phyloP scores from a whole-genome alignment of 1,140 invertebrate genomes.

The Doryteuthis pealeii region DNA sequence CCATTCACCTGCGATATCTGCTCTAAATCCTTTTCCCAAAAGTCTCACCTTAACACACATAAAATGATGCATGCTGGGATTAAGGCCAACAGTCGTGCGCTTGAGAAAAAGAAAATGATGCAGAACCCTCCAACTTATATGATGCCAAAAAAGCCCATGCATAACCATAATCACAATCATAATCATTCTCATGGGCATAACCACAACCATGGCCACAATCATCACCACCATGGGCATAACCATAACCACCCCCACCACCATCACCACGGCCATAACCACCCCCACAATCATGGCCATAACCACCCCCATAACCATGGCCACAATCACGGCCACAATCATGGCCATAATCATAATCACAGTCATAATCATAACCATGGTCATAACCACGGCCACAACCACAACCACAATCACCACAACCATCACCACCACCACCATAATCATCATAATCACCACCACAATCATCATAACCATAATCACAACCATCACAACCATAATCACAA shows the following conservation, averaged over 20 bases:
- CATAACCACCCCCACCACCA: neutral
- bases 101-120: neutral
- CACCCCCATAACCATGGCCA: too few relatives aligned
- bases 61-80: neutral
- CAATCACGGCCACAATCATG: too few relatives aligned
- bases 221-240: neutral
- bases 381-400: too few relatives aligned
- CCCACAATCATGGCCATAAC: neutral
- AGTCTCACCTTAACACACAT: slow-evolving; percentile 17
- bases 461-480: too few relatives aligned
- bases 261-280: neutral
- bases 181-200: neutral
- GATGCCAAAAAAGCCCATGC: neutral
- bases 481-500: too few relatives aligned
- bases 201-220: neutral
- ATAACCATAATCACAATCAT: neutral
- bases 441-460: too few relatives aligned
- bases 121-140: neutral
- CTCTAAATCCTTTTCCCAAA: slow-evolving; percentile 12
- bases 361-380: too few relatives aligned
- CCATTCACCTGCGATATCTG: slow-evolving; percentile 74
- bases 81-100: slow-evolving; percentile 29
- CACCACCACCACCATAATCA: too few relatives aligned
- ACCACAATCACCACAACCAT: too few relatives aligned
- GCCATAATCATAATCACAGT: too few relatives aligned